phyloP scores from a whole-genome alignment of 2,797 vertebrate species.

The Heliangelus exortis region DNA sequence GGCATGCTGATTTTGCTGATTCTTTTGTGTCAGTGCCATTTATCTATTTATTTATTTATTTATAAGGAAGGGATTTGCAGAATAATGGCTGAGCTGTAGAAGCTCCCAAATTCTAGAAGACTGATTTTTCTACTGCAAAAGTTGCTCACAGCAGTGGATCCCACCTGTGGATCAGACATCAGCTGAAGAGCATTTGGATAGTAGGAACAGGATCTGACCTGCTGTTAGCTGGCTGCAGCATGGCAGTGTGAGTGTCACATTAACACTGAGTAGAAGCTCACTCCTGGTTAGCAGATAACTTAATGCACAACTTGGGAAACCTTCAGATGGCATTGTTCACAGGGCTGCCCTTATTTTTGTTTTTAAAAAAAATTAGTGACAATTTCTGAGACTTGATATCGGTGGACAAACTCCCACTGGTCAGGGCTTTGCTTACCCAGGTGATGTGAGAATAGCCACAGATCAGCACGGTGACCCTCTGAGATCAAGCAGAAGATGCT shows the following conservation, averaged over 20 bases:
- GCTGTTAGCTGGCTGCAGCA: background rate
- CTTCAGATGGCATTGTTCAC: background rate
- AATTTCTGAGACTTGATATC: background rate
- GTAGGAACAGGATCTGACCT: background rate
- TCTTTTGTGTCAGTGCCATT: background rate
- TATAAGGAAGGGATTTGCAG: background rate
- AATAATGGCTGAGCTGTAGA: background rate
- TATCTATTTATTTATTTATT: background rate
- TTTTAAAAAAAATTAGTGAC: background rate
- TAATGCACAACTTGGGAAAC: background rate
- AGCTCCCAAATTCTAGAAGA: background rate
- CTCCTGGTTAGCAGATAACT: background rate
- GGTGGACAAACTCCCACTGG: background rate
- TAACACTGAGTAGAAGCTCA: accelerated
- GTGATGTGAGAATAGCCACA: background rate
- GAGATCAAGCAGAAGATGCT: background rate
- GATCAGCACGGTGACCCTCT: background rate
- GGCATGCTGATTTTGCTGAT: background rate
- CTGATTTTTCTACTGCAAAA: background rate
- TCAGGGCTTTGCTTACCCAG: background rate
- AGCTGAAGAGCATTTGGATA: background rate
- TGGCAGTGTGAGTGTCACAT: background rate
- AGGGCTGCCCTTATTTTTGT: background rate
- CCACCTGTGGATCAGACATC: background rate
- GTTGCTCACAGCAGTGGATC: background rate